Base-by-base conservation (phyloP, 2,797 vertebrate genomes). In the Gallinago solitaria region DNA sequence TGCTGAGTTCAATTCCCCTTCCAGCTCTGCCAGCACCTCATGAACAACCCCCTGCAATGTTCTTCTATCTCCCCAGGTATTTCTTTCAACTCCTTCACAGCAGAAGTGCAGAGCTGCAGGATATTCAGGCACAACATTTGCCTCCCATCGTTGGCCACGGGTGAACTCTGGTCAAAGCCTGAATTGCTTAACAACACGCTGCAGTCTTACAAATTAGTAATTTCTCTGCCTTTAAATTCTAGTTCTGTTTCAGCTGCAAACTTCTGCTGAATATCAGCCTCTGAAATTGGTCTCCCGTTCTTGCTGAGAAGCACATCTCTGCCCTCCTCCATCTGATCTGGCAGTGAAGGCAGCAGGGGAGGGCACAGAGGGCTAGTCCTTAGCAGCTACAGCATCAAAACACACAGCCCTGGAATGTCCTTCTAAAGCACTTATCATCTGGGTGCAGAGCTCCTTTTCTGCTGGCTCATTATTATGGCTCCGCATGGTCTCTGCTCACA, bases 171-270 rank as follows among this genome's bases (percentile, higher is more conserved):
- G 37, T 10, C 67, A 5, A 1, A 81, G 71, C 13, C 59, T 28
- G 12, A 33, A 12, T 2, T 30, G 25, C 53, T 19, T 19, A 74
- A 12, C 3, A 9, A 9, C 47, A 16, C 0, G 0, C 51, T 19
- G 18, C 12, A 53, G 23, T 16, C 20, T 11, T 6, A 25, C 14
- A 54, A 33, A 32, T 11, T 1, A 60, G n/a, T 5, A 53, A 14
- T 25, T 53, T 4, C 65, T 71, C 47, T 27, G 12, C 53, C 68
- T 68, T 48, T 39, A 24, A 56, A 53, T 16, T 21, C 70, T 57
- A 57, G 25, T 3, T 48, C 48, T 60, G 30, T 60, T 74, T 3
- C 35, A 82, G 59, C 47, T 63, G 47, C 74, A 81, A 48, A 39
- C 33, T 18, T 21, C 0, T 32, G 35, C 78, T 16, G 16, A 61